phyloP scores from a whole-genome alignment of 2,113 vertebrate genomes.

The Sinocyclocheilus grahami region DNA sequence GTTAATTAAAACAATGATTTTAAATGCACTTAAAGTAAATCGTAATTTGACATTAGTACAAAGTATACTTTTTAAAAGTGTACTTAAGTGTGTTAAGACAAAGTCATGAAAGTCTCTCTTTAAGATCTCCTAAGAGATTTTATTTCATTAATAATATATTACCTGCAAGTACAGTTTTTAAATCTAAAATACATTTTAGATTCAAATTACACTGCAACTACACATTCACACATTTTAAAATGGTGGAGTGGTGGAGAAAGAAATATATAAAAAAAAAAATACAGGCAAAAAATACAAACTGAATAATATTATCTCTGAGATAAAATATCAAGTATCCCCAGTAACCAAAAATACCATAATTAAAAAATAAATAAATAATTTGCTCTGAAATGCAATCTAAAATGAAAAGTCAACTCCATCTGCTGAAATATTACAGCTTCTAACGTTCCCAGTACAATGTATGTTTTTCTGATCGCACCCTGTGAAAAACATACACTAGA shows the following conservation, averaged over 20 bases:
- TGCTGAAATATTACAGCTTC: neutral
- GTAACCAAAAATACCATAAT: neutral
- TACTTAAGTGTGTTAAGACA: neutral
- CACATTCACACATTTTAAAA: no score
- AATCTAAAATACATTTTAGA: no score
- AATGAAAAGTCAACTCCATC: neutral
- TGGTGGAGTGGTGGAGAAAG: no score
- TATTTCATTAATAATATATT: neutral
- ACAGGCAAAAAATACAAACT: no score
- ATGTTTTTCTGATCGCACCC: neutral
- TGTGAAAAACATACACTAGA: conserved; percentile 21
- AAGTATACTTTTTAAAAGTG: neutral
- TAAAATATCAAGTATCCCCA: neutral
- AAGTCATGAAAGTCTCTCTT: neutral
- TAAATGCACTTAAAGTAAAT: no score
- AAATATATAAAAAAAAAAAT: no score
- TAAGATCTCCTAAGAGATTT: neutral
- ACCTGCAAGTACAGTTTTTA: neutral
- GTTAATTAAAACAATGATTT: no score
- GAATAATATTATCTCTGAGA: no score
- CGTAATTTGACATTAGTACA: no score
- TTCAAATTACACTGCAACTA: no score
- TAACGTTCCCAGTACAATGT: neutral
- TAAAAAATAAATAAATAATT: neutral
- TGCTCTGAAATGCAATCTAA: neutral